phyloP scores from a whole-genome alignment of 2,888 invertebrate species.

The Deilephila elpenor region DNA sequence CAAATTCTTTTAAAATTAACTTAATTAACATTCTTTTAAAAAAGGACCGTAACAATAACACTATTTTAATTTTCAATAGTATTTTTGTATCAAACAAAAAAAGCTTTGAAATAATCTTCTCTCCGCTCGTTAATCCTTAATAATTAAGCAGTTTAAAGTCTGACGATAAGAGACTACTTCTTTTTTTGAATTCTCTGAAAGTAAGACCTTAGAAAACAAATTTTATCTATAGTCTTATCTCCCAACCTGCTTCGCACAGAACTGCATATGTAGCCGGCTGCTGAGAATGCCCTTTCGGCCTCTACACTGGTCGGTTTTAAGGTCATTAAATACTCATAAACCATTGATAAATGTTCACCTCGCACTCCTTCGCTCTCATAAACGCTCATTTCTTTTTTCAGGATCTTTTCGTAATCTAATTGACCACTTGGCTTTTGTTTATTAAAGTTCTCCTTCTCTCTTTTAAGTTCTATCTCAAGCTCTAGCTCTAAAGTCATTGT shows the following conservation, averaged over 20 bases:
- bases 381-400: constrained; percentile 34
- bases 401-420: constrained; percentile 27
- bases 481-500: not conserved
- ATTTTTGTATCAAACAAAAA: too few species aligned
- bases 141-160: too few species aligned
- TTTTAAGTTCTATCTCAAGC: not conserved
- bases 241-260: constrained; percentile 2
- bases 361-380: constrained; percentile 35
- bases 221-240: not conserved
- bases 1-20: too few species aligned
- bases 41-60: too few species aligned
- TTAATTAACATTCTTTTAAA: too few species aligned
- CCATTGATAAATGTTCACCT: constrained; percentile 4
- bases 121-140: too few species aligned
- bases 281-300: constrained; percentile 26
- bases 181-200: constrained; percentile 24
- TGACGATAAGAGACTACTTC: too few species aligned
- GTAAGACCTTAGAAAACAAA: constrained; percentile 19
- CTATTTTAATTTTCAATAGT: too few species aligned
- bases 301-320: constrained; percentile 26
- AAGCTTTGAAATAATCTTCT: too few species aligned
- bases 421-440: constrained; percentile 3
- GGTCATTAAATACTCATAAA: constrained; percentile 8
- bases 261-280: constrained; percentile 26
- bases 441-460: not conserved